Conservation (phyloP, 2,888 invertebrate species). For the Hemithea aestivaria region DNA sequence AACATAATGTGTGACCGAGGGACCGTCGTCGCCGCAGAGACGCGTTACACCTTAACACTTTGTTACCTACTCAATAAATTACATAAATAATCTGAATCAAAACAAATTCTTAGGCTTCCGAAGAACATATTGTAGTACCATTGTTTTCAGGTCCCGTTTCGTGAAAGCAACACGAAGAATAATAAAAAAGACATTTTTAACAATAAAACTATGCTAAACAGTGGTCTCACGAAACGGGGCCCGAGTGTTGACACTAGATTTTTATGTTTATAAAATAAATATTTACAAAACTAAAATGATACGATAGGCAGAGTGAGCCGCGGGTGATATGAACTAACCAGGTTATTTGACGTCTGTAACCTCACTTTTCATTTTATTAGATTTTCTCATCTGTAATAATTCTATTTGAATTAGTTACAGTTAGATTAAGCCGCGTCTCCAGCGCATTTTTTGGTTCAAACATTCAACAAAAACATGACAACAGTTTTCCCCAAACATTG, state of each 20-base stretch:
- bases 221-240: constrained; percentile 7
- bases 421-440: too few species aligned
- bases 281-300: constrained; percentile 53
- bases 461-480: too few species aligned
- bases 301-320: constrained; percentile 51
- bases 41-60: constrained; percentile 52
- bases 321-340: constrained; percentile 51
- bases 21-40: constrained; percentile 41
- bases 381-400: too few species aligned
- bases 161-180: constrained; percentile 3
- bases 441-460: too few species aligned
- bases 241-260: constrained; percentile 12
- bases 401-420: too few species aligned
- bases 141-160: constrained; percentile 28
- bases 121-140: constrained; percentile 54
- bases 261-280: constrained; percentile 36
- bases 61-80: constrained; percentile 74
- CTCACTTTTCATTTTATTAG: too few species aligned
- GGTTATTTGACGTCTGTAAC: constrained; percentile 11
- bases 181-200: background rate
- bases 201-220: background rate
- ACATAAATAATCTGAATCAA: constrained; percentile 77
- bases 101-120: constrained; percentile 75
- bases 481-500: too few species aligned
- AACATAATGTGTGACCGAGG: constrained; percentile 42